Conservation (phyloP, 2,113 vertebrate species). For the Bubo bubo region DNA sequence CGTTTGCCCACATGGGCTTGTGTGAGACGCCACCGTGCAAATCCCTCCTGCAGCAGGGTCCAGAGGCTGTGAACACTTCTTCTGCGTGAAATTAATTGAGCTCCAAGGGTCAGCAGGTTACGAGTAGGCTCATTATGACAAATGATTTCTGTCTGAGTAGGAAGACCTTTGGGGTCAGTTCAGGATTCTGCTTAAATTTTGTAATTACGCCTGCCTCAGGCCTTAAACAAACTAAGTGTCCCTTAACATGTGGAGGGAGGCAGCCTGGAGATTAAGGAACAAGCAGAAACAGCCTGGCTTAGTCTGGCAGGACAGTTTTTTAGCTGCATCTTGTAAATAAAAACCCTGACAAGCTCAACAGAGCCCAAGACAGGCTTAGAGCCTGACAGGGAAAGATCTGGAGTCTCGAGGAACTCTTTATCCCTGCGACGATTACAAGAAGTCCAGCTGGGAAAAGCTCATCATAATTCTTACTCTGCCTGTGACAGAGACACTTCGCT, state of each 20-base stretch:
- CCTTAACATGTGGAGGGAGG: constrained; percentile 41
- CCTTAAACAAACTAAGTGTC: constrained; percentile 69
- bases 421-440: constrained; percentile 12
- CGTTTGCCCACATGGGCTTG: neutral
- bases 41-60: constrained; percentile 35
- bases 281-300: neutral
- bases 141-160: constrained; percentile 74
- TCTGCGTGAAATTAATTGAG: constrained; percentile 74
- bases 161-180: constrained; percentile 72
- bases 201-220: constrained; percentile 67
- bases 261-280: constrained; percentile 38
- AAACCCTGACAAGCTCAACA: constrained; percentile 19
- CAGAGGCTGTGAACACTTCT: constrained; percentile 51
- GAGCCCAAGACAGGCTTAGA: constrained; percentile 4
- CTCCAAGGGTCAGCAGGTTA: constrained; percentile 66
- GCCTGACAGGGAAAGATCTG: constrained; percentile 8
- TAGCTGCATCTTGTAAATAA: constrained; percentile 38
- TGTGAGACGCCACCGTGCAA: neutral
- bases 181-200: constrained; percentile 68
- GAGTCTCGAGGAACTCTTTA: constrained; percentile 17
- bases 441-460: constrained; percentile 58
- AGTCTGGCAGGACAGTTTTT: constrained; percentile 33
- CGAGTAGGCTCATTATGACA: constrained; percentile 72
- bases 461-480: constrained; percentile 21
- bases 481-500: accelerated